Percentiles rank a stretch among this genome's conserved stretches.
Evolutionary conservation across 2,113 vertebrate genomes (phyloP).

Genomic region (Zosterops japonicus): DNA sequence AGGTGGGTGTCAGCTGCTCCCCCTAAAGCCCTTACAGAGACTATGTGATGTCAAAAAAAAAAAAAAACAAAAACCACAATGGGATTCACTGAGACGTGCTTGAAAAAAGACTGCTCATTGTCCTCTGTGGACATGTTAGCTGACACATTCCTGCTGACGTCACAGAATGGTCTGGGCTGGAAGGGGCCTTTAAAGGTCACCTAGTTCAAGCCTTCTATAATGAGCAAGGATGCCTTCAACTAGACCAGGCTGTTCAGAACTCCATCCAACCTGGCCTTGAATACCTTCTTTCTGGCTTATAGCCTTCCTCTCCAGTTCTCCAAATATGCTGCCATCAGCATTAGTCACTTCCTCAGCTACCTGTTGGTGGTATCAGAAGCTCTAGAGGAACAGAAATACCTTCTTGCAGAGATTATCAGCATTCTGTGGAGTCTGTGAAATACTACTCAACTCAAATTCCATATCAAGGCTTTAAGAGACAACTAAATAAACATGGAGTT

Average conservation of each 20-base stretch:
- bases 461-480: neutral
- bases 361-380: neutral
- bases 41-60: neutral
- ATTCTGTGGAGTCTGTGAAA: neutral
- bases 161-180: neutral
- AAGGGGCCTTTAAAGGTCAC: neutral
- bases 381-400: neutral
- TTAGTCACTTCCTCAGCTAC: neutral
- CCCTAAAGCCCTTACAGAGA: neutral
- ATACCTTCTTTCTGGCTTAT: neutral
- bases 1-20: neutral
- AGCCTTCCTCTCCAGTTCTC: neutral
- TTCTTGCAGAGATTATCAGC: neutral
- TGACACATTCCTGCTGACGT: neutral
- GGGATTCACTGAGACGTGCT: neutral
- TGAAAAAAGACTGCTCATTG: neutral
- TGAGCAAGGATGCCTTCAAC: neutral
- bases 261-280: neutral
- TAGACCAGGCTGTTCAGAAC: neutral
- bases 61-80: neutral
- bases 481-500: neutral
- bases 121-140: neutral
- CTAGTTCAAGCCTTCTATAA: neutral
- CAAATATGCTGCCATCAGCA: neutral
- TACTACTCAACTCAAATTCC: neutral